Base-by-base conservation (phyloP, 2,113 vertebrate genomes). In the Phycodurus eques region DNA sequence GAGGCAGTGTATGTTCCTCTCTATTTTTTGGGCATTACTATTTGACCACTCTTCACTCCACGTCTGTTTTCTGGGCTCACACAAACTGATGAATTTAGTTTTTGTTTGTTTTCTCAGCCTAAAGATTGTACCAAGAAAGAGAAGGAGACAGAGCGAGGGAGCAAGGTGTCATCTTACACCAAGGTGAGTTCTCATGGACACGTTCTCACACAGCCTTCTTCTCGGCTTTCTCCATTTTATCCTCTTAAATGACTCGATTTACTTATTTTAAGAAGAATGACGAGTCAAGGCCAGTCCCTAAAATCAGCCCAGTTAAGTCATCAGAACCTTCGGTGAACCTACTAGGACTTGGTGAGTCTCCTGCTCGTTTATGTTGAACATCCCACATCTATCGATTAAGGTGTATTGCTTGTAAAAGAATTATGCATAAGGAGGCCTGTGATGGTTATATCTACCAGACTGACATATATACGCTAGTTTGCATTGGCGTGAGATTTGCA, bases 291-390 rank as follows among this genome's bases (percentile, higher is more conserved):
- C 80, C 92, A 72, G 95, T 93, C 63, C 85, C 91, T 77, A 96
- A 95, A 93, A 89, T 91, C 76, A 97, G 96, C 89, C 95, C 96
- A 4, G 93, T 94, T 77, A 96, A 94, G 83, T 76, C 86, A 75
- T 83, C 91, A 82, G 95, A 97, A 84, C 92, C 94, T 12, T 92
- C 94, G 73, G 91, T 97, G 80, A 96, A 98, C 87, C 94, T 98
- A 70, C 89, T 98, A 89, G 96, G 96, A 87, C 94, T 98, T 62
- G 96, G 96, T 98, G 90, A 95, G 96, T 78, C 8, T 69, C 0
- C 2, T 35, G 0, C 51, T 10, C 22, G 4, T 22, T 63, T 27
- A 22, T 19, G 12, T 61, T 2, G 15, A 35, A 13, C 27, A 27
- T 27, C 27, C 27, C 27, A 27, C 27, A 27, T 66, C 0, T 11